Evolutionary conservation across 1,140 invertebrate species (phyloP), one percentile per base, ranked within the genome.

Genomic region (Drosophila oshimai): DNA sequence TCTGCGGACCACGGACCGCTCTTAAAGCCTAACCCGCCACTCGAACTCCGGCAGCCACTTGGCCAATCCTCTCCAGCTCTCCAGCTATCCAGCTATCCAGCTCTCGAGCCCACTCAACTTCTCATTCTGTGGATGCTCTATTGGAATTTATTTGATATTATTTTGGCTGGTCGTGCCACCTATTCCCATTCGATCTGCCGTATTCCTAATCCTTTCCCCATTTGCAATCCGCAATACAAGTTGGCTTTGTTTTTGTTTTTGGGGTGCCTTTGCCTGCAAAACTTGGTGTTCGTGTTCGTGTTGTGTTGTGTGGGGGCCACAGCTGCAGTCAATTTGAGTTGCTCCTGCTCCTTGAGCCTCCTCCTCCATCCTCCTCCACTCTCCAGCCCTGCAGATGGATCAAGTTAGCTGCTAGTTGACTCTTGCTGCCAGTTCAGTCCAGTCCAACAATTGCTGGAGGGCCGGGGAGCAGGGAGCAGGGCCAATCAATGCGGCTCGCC

Each of bases 81-180:
- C 18, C 29, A 20, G n/a, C n/a, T n/a, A n/a, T n/a, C n/a, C n/a
- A n/a, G n/a, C n/a, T n/a, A n/a, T n/a, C n/a, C 37, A 15, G 17
- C 55, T 46, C 55, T 51, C 26, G 39, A 45, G 51, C 51, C 42
- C 61, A 65, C 58, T 65, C 42, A 65, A 50, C 42, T 20, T 22
- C 26, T 34, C 47, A 46, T 34, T 39, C 46, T 22, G 31, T 10
- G 29, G 41, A 17, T 15, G 41, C 45, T 29, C 53, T 42, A 60
- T 74, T 80, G 71, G 74, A 84, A 84, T 86, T 86, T 84, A 84
- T 84, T 84, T 84, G 70, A 84, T 75, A 79, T 84, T 84, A 86
- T 84, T 84, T 74, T 69, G 79, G 39, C 41, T 65, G 41, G 20
- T 57, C 44, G 12, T 29, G 33, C 22, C 28, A 15, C 20, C 34